These are phyloP conservation scores for Plotosus lineatus DNA, from an alignment of 2,113 vertebrate species.

Conservation along the genomic window DNA sequence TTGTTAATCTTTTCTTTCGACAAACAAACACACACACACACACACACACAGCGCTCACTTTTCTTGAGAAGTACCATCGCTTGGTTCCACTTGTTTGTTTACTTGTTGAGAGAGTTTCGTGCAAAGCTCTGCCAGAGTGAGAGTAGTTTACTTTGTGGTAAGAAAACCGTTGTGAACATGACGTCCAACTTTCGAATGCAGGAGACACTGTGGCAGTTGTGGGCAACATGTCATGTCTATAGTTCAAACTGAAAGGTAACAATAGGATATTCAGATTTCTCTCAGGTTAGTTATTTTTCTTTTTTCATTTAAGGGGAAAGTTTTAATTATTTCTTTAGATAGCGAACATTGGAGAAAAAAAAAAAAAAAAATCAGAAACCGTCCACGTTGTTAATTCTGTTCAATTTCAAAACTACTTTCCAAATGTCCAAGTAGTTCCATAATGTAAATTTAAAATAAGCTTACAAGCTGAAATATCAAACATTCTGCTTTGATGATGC, in stretches of 20 bases:
- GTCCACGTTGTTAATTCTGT: not conserved
- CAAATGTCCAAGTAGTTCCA: not conserved
- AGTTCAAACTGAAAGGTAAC: not conserved
- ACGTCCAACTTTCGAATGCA: constrained; percentile 19
- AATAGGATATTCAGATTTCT: not conserved
- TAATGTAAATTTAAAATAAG: not conserved
- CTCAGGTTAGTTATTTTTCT: not conserved
- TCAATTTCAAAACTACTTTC: not conserved
- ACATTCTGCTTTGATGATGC: not conserved
- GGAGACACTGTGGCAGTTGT: constrained; percentile 25
- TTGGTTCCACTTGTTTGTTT: constrained; percentile 22
- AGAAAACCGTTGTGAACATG: constrained; percentile 36
- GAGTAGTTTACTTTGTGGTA: constrained; percentile 30
- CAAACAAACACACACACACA: not conserved
- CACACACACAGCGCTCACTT: not conserved
- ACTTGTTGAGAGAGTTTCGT: constrained; percentile 21
- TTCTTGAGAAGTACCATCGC: not conserved
- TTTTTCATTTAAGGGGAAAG: not conserved
- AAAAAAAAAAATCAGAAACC: not conserved
- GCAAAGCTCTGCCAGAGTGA: constrained; percentile 26
- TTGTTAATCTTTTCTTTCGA: not conserved
- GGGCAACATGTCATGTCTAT: not conserved
- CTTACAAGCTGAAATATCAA: not conserved
- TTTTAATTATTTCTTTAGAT: not conserved
- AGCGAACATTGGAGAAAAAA: not conserved